Evolutionary conservation across 2,888 invertebrate species (phyloP).

Genomic region (Autographa gamma): DNA sequence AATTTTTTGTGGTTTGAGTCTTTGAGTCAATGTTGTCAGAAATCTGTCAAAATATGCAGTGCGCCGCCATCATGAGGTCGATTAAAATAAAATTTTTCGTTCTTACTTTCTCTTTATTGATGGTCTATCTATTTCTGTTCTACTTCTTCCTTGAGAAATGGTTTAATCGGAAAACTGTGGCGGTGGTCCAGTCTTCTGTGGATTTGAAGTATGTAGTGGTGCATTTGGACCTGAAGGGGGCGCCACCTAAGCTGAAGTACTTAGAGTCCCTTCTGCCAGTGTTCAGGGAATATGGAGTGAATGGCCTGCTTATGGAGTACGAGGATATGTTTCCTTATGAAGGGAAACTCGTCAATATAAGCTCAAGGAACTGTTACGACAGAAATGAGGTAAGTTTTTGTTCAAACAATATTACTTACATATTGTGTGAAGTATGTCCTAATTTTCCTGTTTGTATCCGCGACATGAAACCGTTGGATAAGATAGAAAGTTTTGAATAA

Average conservation of each 20-base stretch:
- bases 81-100: constrained; percentile 30
- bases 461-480: too few species aligned
- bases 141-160: constrained; percentile 18
- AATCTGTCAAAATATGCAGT: constrained; percentile 9
- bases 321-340: constrained; percentile 96
- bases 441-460: too few species aligned
- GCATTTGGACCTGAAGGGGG: constrained; percentile 95
- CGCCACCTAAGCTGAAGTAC: constrained; percentile 92
- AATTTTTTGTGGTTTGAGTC: not conserved
- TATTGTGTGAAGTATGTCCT: too few species aligned
- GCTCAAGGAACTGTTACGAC: constrained; percentile 91
- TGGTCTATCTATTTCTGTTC: constrained; percentile 31
- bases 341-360: constrained; percentile 88
- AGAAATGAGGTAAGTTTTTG: constrained; percentile 70
- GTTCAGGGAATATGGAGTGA: constrained; percentile 91
- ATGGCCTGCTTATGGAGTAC: constrained; percentile 94
- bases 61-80: constrained; percentile 15
- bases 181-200: constrained; percentile 24
- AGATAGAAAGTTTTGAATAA: too few species aligned
- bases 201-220: constrained; percentile 90
- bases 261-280: constrained; percentile 90
- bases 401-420: not conserved
- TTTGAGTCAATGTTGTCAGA: not conserved
- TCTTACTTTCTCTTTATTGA: constrained; percentile 16
- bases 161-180: not conserved